phyloP scores from a whole-genome alignment of 2,888 invertebrate species.

The Drepana falcataria region DNA sequence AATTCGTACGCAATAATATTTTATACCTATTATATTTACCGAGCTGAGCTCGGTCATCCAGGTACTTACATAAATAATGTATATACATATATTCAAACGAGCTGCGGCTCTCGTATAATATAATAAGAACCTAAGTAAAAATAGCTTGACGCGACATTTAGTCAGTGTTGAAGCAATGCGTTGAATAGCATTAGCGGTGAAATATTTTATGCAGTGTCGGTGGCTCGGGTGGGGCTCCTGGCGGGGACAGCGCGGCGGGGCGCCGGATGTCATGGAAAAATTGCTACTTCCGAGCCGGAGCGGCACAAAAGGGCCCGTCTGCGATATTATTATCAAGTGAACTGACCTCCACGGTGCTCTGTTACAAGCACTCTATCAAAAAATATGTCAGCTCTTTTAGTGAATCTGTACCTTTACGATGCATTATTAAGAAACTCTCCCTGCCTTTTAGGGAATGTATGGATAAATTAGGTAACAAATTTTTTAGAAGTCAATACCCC shows the following conservation, averaged over 20 bases:
- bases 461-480: no score
- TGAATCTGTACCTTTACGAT: slow-evolving; percentile 14
- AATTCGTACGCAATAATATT: no score
- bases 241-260: slow-evolving; percentile 57
- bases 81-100: no score
- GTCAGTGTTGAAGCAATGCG: slow-evolving; percentile 38
- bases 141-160: not conserved
- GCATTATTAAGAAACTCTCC: slow-evolving; percentile 3
- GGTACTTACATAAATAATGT: no score
- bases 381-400: slow-evolving; percentile 39
- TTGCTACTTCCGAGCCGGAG: slow-evolving; percentile 66
- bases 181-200: slow-evolving; percentile 44
- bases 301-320: slow-evolving; percentile 56
- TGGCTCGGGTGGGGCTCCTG: slow-evolving; percentile 18
- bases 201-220: slow-evolving; percentile 47
- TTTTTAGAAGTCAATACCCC: no score
- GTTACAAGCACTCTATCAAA: slow-evolving; percentile 49
- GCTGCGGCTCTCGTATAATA: not conserved
- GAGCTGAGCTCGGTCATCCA: no score
- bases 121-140: not conserved
- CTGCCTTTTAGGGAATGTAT: no score
- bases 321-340: slow-evolving; percentile 61
- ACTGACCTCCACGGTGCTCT: slow-evolving; percentile 48
- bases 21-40: no score
- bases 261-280: slow-evolving; percentile 69